Evolutionary conservation across 2,888 invertebrate genomes (phyloP), one percentile per base, ranked within the genome.

Genomic region (Hydriomena furcata): DNA sequence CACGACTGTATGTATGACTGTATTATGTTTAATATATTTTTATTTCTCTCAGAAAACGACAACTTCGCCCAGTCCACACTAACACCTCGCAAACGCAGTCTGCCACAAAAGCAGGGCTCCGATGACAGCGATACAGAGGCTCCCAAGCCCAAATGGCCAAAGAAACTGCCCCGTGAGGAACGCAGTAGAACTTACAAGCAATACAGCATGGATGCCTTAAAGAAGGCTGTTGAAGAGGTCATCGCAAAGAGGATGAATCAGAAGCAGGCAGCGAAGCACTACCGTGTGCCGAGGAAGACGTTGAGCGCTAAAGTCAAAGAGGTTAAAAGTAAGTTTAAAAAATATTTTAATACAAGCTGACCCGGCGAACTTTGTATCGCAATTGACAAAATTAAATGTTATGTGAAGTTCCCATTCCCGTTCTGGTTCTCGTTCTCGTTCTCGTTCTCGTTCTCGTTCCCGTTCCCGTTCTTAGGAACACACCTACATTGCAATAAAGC

Each of bases 271-370:
- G 47, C 77, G 0, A n/a, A 41, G 1, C 42, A 24, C 0, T 82
- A 62, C 46, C 62, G 71, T 0, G 62, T 84, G 24, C 84, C 84
- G 0, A 60, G 61, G 38, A 81, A 78, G 52, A 81, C 82, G 0
- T 47, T 84, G 0, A 35, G 50, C 0, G 60, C 61, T 0, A 74
- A 65, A 30, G 7, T 64, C 0, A 53, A 25, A 7, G 41, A 24
- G 1, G 5, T 20, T 10, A 37, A 13, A 11, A 27, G 52, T 52
- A 30, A 35, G 47, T 47, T 25, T 25, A n/a, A 25, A 7, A 1
- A 2, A 2, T 25, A 17, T 17, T 17, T 17, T 17, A 3, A n/a
- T n/a, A n/a, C n/a, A n/a, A n/a, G n/a, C n/a, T n/a, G n/a, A n/a
- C n/a, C n/a, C n/a, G n/a, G n/a, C n/a, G n/a, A n/a, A n/a, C n/a